Percentiles rank a stretch among this genome's conserved stretches.
These are phyloP conservation scores for Panurus biarmicus DNA, from an alignment of 2,113 vertebrate genomes.

Conservation along the genomic window DNA sequence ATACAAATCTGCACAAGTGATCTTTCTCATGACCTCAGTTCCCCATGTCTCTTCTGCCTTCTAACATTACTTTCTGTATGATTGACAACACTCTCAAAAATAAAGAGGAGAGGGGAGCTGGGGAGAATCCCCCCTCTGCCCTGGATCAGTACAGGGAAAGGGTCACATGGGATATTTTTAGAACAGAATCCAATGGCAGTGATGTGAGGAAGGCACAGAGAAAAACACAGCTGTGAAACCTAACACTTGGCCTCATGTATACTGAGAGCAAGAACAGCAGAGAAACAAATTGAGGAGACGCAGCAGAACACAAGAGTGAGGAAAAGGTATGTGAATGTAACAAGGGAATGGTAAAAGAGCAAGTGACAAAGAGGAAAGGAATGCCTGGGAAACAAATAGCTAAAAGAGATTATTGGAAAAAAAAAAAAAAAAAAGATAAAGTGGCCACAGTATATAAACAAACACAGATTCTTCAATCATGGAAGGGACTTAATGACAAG, in stretches of 20 bases:
- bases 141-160: slow-evolving; percentile 22
- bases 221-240: slow-evolving; percentile 64
- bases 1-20: neutral
- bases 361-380: neutral
- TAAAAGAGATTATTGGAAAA: neutral
- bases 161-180: slow-evolving; percentile 69
- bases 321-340: neutral
- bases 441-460: neutral
- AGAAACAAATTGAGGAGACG: neutral
- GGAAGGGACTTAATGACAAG: neutral
- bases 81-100: neutral
- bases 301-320: neutral
- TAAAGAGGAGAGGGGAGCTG: neutral
- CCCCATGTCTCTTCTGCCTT: neutral
- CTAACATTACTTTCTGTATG: neutral
- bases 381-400: neutral
- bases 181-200: slow-evolving; percentile 68
- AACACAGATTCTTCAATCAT: neutral
- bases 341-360: neutral
- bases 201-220: slow-evolving; percentile 25
- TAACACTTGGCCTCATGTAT: slow-evolving; percentile 45
- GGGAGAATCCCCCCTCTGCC: neutral
- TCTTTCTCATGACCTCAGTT: neutral
- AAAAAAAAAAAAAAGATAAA: neutral
- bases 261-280: neutral